phyloP scores from a whole-genome alignment of 2,888 invertebrate species.

The Macrophya alboannulata region DNA sequence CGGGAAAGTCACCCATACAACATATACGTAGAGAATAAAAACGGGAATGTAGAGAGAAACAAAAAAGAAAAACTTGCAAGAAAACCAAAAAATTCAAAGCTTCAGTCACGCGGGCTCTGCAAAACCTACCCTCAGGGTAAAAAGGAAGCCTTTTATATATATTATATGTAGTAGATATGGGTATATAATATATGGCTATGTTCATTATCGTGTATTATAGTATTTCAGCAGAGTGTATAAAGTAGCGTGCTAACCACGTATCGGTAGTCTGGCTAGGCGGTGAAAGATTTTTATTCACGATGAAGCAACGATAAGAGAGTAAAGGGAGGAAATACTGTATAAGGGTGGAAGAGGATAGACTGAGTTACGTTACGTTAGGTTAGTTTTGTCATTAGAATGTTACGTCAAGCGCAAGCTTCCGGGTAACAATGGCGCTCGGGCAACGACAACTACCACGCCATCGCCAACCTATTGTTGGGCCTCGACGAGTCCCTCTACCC shows the following conservation, averaged over 20 bases:
- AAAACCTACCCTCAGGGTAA: background rate
- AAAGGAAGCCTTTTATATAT: background rate
- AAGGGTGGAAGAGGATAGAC: background rate
- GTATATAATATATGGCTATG: background rate
- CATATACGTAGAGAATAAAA: background rate
- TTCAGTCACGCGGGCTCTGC: constrained; percentile 3
- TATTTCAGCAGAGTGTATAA: constrained; percentile 28
- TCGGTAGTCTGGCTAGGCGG: background rate
- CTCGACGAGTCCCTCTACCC: constrained; percentile 3
- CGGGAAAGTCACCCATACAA: background rate
- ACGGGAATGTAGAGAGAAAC: background rate
- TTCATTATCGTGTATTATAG: constrained; percentile 39
- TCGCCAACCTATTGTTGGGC: constrained; percentile 39
- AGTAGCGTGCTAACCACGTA: constrained; percentile 24
- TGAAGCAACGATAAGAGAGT: constrained; percentile 1
- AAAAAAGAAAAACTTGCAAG: background rate
- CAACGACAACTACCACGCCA: constrained; percentile 28
- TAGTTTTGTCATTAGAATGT: constrained; percentile 55
- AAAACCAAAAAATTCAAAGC: background rate
- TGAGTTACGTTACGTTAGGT: constrained; percentile 43
- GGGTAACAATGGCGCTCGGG: constrained; percentile 49
- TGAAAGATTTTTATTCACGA: constrained; percentile 35
- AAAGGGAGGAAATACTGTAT: background rate
- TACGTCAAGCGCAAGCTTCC: constrained; percentile 55
- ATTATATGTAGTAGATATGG: background rate